Evolutionary conservation across 2,888 invertebrate genomes (phyloP), one percentile per base, ranked within the genome.

Genomic region (Heliconius ethilla): DNA sequence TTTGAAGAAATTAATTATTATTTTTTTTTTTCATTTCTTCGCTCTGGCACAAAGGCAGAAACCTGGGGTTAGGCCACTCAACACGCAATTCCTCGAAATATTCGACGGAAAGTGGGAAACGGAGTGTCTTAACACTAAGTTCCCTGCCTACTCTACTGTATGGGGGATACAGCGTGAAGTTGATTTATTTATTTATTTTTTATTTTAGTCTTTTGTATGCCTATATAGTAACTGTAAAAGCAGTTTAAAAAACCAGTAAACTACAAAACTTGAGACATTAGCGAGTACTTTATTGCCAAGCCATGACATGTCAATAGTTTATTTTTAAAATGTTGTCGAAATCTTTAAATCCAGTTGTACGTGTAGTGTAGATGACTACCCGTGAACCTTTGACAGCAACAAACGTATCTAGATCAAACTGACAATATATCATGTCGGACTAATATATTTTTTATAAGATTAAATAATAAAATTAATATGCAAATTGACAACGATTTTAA

Each of bases 371-470:
- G 51, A 13, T 25, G 13, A 40, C 22, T 65, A 29, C 25, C 75
- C 66, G 18, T 75, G 75, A 65, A 29, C 75, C 66, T 66, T 66
- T 66, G 66, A 33, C 51, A 33, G 51, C 29, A 66, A 51, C n/a
- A 75, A 29, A 65, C 27, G 22, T 75, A 75, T 75, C 66, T 66
- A 75, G 66, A 75, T n/a, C n/a, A 45, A 29, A 51, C 66, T 25
- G 33, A 40, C 9, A 62, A 5, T 27, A 74, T 40, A 74, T 63
- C 2, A 63, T 11, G 22, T 63, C 63, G 40, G 18, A 15, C 40
- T 45, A 9, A 15, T 25, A 40, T 27, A 25, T 40, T 25, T 45
- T 69, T 69, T 40, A 2, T 15, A 27, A 40, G 5, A 25, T 25
- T 6, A 67, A 67, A 67, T 67, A 40, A 40, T 67, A 15, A 15